These are phyloP conservation scores for Apteryx owenii DNA, from an alignment of 2,113 vertebrate genomes.

Conservation along the genomic window DNA sequence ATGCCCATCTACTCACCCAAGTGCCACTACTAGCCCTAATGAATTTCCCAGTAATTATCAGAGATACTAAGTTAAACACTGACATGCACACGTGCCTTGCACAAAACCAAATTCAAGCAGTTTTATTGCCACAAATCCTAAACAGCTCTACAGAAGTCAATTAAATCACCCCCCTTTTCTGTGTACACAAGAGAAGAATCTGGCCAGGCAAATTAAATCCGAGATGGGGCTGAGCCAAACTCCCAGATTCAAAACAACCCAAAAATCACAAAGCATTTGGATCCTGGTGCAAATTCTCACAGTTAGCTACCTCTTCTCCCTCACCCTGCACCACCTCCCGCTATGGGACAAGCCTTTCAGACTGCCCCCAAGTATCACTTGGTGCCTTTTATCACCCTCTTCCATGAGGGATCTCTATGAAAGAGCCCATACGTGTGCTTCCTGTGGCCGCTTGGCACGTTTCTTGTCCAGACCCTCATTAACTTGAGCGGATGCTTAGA, in stretches of 20 bases:
- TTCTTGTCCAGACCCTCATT: slow-evolving; percentile 5
- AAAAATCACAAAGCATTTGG: neutral
- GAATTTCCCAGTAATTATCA: neutral
- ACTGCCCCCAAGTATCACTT: neutral
- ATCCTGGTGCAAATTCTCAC: slow-evolving; percentile 39
- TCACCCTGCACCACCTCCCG: neutral
- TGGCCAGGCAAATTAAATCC: slow-evolving; percentile 50
- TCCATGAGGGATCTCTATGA: neutral
- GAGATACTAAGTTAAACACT: neutral
- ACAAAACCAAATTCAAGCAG: neutral
- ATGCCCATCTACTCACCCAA: neutral
- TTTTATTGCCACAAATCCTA: neutral
- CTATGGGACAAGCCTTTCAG: neutral
- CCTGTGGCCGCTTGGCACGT: neutral
- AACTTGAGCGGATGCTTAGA: neutral
- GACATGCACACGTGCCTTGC: neutral
- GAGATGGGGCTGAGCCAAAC: slow-evolving; percentile 43
- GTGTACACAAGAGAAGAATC: neutral
- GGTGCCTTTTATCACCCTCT: neutral
- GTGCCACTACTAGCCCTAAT: neutral
- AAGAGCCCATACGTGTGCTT: neutral
- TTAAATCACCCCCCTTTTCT: slow-evolving; percentile 31
- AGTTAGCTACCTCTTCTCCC: neutral
- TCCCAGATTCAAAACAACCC: slow-evolving; percentile 3
- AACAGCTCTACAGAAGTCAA: neutral